Base-by-base conservation (phyloP, 2,888 invertebrate species). In the Loripinus fragilis region DNA sequence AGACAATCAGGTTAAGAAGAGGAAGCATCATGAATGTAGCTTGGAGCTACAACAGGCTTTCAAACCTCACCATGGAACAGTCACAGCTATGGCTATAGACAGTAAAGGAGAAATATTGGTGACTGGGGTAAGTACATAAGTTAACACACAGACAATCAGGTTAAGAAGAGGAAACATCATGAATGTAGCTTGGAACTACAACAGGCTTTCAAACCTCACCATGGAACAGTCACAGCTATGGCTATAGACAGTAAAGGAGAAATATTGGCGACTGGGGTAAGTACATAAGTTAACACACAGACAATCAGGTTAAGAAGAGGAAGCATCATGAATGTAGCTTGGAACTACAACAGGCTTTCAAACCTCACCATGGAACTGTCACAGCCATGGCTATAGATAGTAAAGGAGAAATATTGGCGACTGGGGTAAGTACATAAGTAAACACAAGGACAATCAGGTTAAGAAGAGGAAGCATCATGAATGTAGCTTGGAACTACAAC, bases 151-250 rank as follows among this genome's bases (percentile, higher is more conserved):
- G 89, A 90, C 42, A 83, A 88, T 8, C 84, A 48, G 72, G 66
- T 42, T 23, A 76, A 71, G 71, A 82, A 70, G 74, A 88, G 85
- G 81, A 86, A 89, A 65, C 88, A 85, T 65, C 90, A 92, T 23
- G 89, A 90, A 48, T 91, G 89, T 65, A 92, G 92, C 60, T 78
- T 94, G 38, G 82, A 88, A 33, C 88, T 94, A 23, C 86, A 88
- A 45, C 93, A 93, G 81, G 93, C 91, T 15, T 89, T 93, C 77
- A 94, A 94, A 78, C 94, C 94, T 2, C 94, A 94, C 88, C 93
- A 85, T 55, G 85, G 87, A 38, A 68, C 73, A 0, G 90, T 94
- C 25, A 91, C 90, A 8, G 74, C 90, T n/a, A 76, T 94, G 72
- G 93, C 91, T 30, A 85, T 93, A 7, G 93, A 93, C 82, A 80